Evolutionary conservation across 2,888 invertebrate species (phyloP).

Genomic region (Pilophorus perplexus): DNA sequence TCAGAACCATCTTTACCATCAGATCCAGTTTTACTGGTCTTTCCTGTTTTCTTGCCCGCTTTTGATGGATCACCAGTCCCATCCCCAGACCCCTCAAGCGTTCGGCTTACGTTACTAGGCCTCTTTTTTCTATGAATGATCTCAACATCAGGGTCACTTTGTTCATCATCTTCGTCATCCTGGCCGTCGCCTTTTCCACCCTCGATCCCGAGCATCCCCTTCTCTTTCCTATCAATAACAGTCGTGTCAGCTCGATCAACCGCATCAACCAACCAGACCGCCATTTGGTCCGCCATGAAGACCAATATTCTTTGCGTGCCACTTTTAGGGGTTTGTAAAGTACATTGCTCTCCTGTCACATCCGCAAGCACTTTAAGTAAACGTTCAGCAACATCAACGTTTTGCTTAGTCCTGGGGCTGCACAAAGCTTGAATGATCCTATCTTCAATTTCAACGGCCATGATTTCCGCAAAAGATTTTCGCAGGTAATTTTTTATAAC

Average conservation of each 20-base stretch:
- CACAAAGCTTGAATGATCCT: background rate
- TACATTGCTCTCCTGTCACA: constrained; percentile 45
- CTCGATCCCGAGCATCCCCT: background rate
- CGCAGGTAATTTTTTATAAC: constrained; percentile 14
- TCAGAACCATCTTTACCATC: background rate
- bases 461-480: constrained; percentile 2
- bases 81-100: background rate
- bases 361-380: constrained; percentile 43
- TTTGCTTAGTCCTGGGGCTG: constrained; percentile 10
- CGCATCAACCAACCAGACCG: constrained; percentile 42
- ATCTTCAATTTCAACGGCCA: background rate
- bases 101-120: background rate
- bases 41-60: background rate
- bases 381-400: constrained; percentile 40
- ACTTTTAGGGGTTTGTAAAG: constrained; percentile 43
- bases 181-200: constrained; percentile 9
- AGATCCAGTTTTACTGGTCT: background rate
- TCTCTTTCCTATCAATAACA: background rate
- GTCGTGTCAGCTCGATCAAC: constrained; percentile 8
- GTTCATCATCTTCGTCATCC: constrained; percentile 1
- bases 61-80: background rate
- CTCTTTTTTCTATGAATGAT: constrained; percentile 14
- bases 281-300: constrained; percentile 44
- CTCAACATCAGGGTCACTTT: background rate
- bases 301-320: constrained; percentile 43